Evolutionary conservation across 2,888 invertebrate species (phyloP).

Genomic region (Steinernema scapterisci): DNA sequence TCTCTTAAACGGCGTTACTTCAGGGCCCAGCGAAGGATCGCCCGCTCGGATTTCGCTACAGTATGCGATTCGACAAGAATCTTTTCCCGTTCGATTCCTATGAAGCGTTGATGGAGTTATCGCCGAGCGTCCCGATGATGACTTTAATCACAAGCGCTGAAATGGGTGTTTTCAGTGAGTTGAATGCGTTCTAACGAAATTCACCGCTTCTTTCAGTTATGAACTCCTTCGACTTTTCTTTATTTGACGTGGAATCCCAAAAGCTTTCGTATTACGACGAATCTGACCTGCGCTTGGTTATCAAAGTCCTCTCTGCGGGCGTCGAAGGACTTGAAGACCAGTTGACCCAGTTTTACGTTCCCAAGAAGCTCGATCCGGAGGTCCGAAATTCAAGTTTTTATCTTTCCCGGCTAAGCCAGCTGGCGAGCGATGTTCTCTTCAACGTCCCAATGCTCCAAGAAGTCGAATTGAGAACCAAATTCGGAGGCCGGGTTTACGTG

Average conservation of each 20-base stretch:
- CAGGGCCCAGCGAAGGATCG: constrained; percentile 13
- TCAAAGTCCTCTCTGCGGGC: background rate
- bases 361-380: background rate
- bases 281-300: background rate
- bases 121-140: background rate
- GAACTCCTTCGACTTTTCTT: background rate
- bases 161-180: constrained; percentile 2
- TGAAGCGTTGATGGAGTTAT: background rate
- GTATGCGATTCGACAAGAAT: background rate
- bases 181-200: background rate
- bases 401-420: constrained; percentile 14
- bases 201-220: background rate
- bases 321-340: background rate
- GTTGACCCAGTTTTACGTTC: background rate
- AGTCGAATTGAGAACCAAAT: constrained; percentile 30
- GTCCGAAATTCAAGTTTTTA: background rate
- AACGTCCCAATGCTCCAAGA: constrained; percentile 40
- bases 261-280: background rate
- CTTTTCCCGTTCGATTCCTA: background rate
- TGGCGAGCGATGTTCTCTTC: constrained; percentile 45
- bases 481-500: constrained; percentile 39
- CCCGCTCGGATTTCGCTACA: background rate
- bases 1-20: background rate
- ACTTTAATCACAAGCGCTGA: background rate
- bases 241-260: background rate